Percentiles rank a stretch among this genome's conserved stretches.
Evolutionary conservation across 1,140 invertebrate species (phyloP).

Genomic region (Eubasilissa regina): DNA sequence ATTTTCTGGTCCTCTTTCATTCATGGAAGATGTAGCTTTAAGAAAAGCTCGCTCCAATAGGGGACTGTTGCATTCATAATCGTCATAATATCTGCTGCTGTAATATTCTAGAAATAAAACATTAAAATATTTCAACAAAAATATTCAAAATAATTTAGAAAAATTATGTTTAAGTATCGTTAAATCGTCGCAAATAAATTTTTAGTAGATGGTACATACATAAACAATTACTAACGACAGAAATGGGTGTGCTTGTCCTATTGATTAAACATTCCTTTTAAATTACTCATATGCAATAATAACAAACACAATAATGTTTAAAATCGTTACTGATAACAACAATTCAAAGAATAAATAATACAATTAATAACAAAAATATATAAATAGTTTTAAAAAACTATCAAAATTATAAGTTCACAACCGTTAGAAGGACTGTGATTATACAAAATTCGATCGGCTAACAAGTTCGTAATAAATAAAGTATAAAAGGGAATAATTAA

Average conservation of each 20-base stretch:
- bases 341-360: no score
- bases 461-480: neutral
- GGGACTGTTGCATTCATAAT: constrained; percentile 87
- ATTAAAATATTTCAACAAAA: constrained; percentile 4
- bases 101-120: constrained; percentile 62
- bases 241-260: constrained; percentile 27
- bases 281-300: neutral
- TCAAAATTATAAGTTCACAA: constrained; percentile 10
- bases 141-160: neutral
- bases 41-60: constrained; percentile 81
- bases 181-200: neutral
- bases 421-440: neutral
- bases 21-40: constrained; percentile 84
- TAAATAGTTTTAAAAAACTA: neutral
- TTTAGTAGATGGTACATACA: neutral
- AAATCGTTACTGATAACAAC: no score
- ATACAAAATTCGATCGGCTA: neutral
- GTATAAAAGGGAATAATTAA: neutral
- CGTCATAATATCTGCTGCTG: constrained; percentile 71
- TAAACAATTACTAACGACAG: constrained; percentile 22
- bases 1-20: constrained; percentile 85
- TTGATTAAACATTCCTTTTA: constrained; percentile 36
- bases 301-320: neutral
- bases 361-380: no score
- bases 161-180: constrained; percentile 1